Evolutionary conservation across 2,888 invertebrate genomes (phyloP), one percentile per base, ranked within the genome.

Genomic region (Oasisia sp.): DNA sequence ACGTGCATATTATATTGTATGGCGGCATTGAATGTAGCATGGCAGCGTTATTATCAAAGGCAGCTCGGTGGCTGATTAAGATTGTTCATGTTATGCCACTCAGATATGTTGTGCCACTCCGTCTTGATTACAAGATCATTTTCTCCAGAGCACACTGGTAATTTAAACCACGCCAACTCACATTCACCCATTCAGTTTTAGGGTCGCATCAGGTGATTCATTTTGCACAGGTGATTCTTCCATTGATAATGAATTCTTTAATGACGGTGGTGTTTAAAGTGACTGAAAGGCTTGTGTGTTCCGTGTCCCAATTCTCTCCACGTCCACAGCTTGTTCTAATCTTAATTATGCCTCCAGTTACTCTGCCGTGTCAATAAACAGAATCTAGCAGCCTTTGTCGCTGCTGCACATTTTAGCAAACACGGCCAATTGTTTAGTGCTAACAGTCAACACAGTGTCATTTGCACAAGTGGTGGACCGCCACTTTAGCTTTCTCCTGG

Each of bases 101-200:
- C 19, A 19, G 74, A 74, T 74, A 74, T 74, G 27, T 74, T 14
- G 74, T 74, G 74, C 74, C 74, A 74, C 27, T 74, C 27, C 27
- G 74, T 74, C 74, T 74, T 74, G 74, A 74, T 74, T 74, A 74
- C 74, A 14, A 74, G 74, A 74, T 74, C 74, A 74, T 74, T 74
- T n/a, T 74, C 74, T 74, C 27, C 74, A 3, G 27, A 74, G 19
- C 74, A 74, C 74, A 74, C 74, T 74, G 74, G 74, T 74, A 74
- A 74, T 74, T 74, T 74, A 74, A 74, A 74, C 74, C 27, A n/a
- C 74, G 27, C 74, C 1, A 27, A 74, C 27, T 7, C 74, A 74
- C 74, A 74, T 74, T 74, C 27, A 74, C 27, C 74, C 74, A 74
- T 74, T 74, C 74, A 74, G 74, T 74, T 74, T 74, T 74, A 74